These are phyloP conservation scores for Chunga burmeisteri DNA, from an alignment of 2,113 vertebrate genomes.

Conservation along the genomic window DNA sequence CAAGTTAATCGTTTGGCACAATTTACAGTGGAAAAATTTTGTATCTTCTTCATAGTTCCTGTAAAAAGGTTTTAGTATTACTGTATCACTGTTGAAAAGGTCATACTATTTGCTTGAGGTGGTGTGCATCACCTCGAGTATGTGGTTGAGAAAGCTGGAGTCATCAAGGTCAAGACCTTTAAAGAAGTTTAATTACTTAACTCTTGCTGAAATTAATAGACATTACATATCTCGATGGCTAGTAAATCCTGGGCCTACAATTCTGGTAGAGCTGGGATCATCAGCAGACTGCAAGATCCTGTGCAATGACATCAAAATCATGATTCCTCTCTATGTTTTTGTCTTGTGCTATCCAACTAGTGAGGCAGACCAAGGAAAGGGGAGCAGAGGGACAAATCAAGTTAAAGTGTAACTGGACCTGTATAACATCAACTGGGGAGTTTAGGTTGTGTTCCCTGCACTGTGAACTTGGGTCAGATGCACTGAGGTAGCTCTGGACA, in stretches of 20 bases:
- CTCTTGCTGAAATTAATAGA: background rate
- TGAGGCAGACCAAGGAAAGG: background rate
- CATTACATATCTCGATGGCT: background rate
- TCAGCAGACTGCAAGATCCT: background rate
- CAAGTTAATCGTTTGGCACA: background rate
- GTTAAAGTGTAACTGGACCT: background rate
- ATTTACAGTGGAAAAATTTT: background rate
- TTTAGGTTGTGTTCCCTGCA: background rate
- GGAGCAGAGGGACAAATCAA: background rate
- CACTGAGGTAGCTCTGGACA: background rate
- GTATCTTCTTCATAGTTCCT: background rate
- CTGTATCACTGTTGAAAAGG: background rate
- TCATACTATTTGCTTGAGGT: background rate
- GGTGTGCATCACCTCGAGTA: background rate
- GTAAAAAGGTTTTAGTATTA: background rate
- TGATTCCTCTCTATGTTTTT: background rate
- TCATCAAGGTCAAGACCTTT: background rate
- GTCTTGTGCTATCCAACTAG: background rate
- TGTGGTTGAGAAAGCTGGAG: background rate
- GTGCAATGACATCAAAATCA: background rate
- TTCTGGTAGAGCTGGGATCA: background rate
- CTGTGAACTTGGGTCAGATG: background rate
- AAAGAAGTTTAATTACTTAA: background rate
- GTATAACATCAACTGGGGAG: accelerated
- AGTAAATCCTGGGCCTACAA: background rate